A percentile compares a stretch with the other conserved stretches of the same genome.
phyloP scores from a whole-genome alignment of 2,113 vertebrate species.

The Athene cunicularia region DNA sequence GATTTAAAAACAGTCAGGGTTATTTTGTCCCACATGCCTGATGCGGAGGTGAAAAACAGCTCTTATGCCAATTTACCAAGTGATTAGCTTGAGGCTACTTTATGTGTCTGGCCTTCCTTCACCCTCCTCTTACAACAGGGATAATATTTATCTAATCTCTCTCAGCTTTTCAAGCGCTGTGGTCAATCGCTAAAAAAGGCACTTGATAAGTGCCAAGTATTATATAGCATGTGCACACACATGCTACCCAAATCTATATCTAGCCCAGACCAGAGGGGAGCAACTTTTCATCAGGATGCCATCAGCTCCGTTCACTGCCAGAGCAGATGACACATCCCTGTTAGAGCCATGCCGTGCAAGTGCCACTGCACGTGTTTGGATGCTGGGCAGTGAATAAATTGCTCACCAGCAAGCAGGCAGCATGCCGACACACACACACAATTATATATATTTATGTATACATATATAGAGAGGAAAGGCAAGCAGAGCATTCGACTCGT shows the following conservation, averaged over 20 bases:
- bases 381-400: not conserved
- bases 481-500: not conserved
- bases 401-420: not conserved
- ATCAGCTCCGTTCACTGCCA: not conserved
- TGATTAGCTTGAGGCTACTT: constrained; percentile 12
- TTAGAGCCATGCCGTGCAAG: not conserved
- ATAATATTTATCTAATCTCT: constrained; percentile 11
- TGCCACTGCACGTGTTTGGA: accelerated
- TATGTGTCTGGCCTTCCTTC: not conserved
- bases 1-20: not conserved
- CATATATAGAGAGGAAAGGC: not conserved
- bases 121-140: not conserved
- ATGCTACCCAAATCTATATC: not conserved
- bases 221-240: not conserved
- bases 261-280: not conserved
- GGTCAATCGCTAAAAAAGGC: not conserved
- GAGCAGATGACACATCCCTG: not conserved
- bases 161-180: not conserved
- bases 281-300: not conserved
- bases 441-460: too few relatives aligned
- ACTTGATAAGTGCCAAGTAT: not conserved
- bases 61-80: constrained; percentile 4
- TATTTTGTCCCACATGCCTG: not conserved
- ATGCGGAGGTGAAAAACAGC: not conserved
- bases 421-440: not conserved